A percentile compares a stretch with the other conserved stretches of the same genome.
Conservation (phyloP, 2,797 vertebrate species). For the Arrhamphus sclerolepis region DNA sequence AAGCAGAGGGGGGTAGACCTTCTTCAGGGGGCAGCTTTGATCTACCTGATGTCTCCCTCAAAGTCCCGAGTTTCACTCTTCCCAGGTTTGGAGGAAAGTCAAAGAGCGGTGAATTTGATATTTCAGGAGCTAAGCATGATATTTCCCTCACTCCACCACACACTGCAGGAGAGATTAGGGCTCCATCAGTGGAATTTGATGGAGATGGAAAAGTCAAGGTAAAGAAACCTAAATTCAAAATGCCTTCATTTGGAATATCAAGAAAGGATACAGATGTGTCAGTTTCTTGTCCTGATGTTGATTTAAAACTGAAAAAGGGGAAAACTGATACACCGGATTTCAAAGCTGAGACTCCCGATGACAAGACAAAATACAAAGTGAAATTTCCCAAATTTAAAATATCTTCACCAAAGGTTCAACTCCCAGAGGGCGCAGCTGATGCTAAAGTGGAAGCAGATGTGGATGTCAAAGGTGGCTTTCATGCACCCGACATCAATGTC, state of each 20-base stretch:
- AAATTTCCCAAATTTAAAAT: slow-evolving; percentile 75
- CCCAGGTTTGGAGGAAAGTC: slow-evolving; percentile 83
- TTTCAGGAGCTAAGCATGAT: slow-evolving; percentile 57
- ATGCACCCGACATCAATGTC: slow-evolving; percentile 68
- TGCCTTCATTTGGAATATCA: slow-evolving; percentile 79
- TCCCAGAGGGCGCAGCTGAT: slow-evolving; percentile 56
- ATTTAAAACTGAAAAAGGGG: slow-evolving; percentile 66
- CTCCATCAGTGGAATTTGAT: slow-evolving; percentile 69
- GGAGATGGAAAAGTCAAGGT: slow-evolving; percentile 76
- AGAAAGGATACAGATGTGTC: slow-evolving; percentile 72
- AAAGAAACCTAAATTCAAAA: slow-evolving; percentile 81
- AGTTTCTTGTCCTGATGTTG: slow-evolving; percentile 59
- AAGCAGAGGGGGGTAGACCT: slow-evolving; percentile 73
- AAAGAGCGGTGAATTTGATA: slow-evolving; percentile 67
- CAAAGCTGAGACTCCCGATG: slow-evolving; percentile 42
- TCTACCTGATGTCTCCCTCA: slow-evolving; percentile 77
- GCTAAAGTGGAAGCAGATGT: slow-evolving; percentile 46
- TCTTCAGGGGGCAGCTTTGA: slow-evolving; percentile 80
- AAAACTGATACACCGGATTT: slow-evolving; percentile 52
- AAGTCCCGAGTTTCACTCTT: slow-evolving; percentile 82
- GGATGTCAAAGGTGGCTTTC: slow-evolving; percentile 54
- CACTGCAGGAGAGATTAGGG: slow-evolving; percentile 55
- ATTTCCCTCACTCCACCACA: slow-evolving; percentile 53
- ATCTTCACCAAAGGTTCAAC: slow-evolving; percentile 60
- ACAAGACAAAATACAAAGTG: slow-evolving; percentile 68